Base-by-base conservation (phyloP, 2,113 vertebrate genomes). In the Myotis lucifugus region DNA sequence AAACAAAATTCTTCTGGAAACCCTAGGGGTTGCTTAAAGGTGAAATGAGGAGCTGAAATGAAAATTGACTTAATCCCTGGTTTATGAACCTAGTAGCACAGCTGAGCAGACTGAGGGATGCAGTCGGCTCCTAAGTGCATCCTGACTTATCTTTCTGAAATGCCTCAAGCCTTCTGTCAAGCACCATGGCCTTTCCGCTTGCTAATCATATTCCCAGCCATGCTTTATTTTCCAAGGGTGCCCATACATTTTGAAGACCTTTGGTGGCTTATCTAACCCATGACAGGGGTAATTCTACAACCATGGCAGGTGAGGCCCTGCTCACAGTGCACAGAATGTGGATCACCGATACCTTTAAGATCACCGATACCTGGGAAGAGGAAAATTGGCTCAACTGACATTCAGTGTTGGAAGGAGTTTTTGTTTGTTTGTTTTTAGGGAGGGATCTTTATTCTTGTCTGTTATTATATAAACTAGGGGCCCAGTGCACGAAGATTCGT, bases 1-100 rank as follows among this genome's bases (percentile, higher is more conserved):
- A 96, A 96, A 95, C 25, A 74, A 64, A 97, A 98, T 95, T 96
- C 93, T 96, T 86, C 89, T 91, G 84, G 93, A 98, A 95, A 89
- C 95, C 95, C 96, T 94, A 91, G 96, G 89, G 95, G 96, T 95
- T 97, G 94, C 82, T 97, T 97, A 97, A 98, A 97, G 96, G 97
- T 98, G 96, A 98, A 95, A 64, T 92, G 93, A 95, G 89, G 96
- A 88, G 74, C 94, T 73, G 73, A 93, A 94, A 94, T 96, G 96
- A 96, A 96, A 96, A 95, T 85, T 78, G 91, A 85, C 95, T 96
- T 97, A 97, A 97, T 98, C 96, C 94, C 67, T 64, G 79, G 79
- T 93, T 98, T 97, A 97, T 93, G 94, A 96, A 93, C 78, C 94
- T 70, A 73, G 56, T 76, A 95, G 69, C 42, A 34, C 56, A 67